These are phyloP conservation scores for Pseudoatta argentina DNA, from an alignment of 1,140 invertebrate genomes.

Conservation along the genomic window DNA sequence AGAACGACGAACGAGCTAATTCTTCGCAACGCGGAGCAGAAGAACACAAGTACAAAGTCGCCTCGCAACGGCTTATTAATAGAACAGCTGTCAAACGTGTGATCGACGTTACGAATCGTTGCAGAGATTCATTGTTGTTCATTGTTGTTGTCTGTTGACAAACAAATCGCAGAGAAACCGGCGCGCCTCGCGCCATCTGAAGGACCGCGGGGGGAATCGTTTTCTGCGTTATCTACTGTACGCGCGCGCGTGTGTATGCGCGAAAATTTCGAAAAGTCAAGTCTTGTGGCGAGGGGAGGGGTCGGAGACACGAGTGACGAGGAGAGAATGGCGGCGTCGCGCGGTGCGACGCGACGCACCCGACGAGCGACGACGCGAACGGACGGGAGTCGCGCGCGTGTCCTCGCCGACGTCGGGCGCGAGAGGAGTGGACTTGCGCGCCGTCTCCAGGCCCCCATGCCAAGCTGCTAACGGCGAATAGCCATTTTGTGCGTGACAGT, in stretches of 20 bases:
- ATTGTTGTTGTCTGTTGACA: constrained; percentile 57
- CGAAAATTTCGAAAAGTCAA: constrained; percentile 61
- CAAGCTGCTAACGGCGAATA: constrained; percentile 86
- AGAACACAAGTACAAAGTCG: neutral
- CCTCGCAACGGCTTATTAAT: constrained; percentile 37
- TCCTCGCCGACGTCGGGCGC: constrained; percentile 4
- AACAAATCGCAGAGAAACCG: constrained; percentile 58
- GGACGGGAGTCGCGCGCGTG: constrained; percentile 11
- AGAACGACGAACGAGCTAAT: neutral
- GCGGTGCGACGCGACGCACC: neutral
- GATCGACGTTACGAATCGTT: neutral
- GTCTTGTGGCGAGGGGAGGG: neutral
- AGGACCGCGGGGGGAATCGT: neutral
- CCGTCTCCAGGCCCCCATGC: constrained; percentile 77
- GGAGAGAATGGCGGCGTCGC: neutral
- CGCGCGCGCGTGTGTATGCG: neutral
- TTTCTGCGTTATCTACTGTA: neutral
- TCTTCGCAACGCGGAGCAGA: neutral
- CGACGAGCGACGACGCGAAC: neutral
- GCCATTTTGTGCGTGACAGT: constrained; percentile 87
- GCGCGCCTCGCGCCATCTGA: constrained; percentile 41
- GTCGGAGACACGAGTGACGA: too few species aligned
- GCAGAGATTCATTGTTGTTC: constrained; percentile 22
- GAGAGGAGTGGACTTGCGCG: constrained; percentile 66
- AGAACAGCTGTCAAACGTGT: constrained; percentile 39